Conservation (phyloP, 2,888 invertebrate genomes). For the Romanomermis culicivorax region DNA sequence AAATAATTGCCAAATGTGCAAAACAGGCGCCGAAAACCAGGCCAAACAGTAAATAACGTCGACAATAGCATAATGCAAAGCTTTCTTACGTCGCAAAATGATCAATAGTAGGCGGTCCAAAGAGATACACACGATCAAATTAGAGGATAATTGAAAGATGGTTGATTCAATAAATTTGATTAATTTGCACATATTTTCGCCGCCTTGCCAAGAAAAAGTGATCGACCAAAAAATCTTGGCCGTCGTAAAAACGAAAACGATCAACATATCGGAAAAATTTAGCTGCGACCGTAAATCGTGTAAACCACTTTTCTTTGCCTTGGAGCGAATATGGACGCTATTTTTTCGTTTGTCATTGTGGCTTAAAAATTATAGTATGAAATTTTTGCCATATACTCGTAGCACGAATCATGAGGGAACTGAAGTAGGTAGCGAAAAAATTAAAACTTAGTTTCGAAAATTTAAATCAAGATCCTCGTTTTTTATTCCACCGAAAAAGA, state of each 20-base stretch:
- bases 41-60: background rate
- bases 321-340: too few species aligned
- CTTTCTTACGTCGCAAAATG: background rate
- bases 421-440: too few species aligned
- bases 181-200: conserved; percentile 23
- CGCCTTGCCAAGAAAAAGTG: conserved; percentile 27
- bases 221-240: conserved; percentile 23
- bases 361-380: too few species aligned
- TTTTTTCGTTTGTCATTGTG: too few species aligned
- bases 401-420: too few species aligned
- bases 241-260: conserved; percentile 26
- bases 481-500: too few species aligned
- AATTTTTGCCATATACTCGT: too few species aligned
- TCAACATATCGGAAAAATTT: conserved; percentile 22
- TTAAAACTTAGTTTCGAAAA: too few species aligned
- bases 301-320: too few species aligned
- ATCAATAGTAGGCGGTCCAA: conserved; percentile 21
- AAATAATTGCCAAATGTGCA: background rate
- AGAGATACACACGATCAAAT: conserved; percentile 28
- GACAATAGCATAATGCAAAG: background rate
- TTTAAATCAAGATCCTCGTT: too few species aligned
- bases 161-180: conserved; percentile 24
- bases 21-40: background rate
- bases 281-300: background rate
- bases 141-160: conserved; percentile 24